These are phyloP conservation scores for Drosophila tripunctata DNA, from an alignment of 2,888 invertebrate species.

Conservation along the genomic window DNA sequence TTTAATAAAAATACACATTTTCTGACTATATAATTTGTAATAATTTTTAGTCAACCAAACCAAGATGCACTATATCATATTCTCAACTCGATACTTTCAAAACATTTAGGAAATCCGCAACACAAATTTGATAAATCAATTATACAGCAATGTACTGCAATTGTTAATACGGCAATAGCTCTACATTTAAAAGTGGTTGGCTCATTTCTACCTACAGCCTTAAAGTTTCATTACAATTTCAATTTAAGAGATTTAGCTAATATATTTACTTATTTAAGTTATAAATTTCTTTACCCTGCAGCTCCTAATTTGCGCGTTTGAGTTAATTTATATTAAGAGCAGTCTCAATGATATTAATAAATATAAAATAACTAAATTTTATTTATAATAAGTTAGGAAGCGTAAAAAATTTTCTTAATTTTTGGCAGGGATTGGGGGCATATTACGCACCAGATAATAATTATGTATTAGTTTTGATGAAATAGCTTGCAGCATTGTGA, in stretches of 20 bases:
- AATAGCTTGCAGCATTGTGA: too few species aligned
- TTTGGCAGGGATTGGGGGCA: too few species aligned
- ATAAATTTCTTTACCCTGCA: not conserved
- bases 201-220: conserved; percentile 95
- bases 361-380: too few species aligned
- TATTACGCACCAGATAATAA: too few species aligned
- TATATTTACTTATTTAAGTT: conserved; percentile 93
- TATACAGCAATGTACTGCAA: conserved; percentile 86
- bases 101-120: conserved; percentile 88
- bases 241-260: conserved; percentile 96
- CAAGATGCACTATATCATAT: conserved; percentile 92
- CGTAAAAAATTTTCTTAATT: too few species aligned
- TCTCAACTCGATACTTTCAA: conserved; percentile 91
- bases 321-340: too few species aligned
- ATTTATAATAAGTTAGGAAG: too few species aligned
- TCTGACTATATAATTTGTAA: too few species aligned
- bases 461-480: too few species aligned
- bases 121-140: conserved; percentile 88
- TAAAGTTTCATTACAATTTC: conserved; percentile 97
- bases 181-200: conserved; percentile 91
- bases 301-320: too few species aligned
- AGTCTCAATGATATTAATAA: too few species aligned
- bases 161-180: conserved; percentile 90
- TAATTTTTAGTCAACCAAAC: conserved; percentile 91
- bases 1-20: too few species aligned